A percentile compares a stretch with the other conserved stretches of the same genome.
Evolutionary conservation across 2,113 vertebrate species (phyloP).

Genomic region (Pterocles gutturalis): DNA sequence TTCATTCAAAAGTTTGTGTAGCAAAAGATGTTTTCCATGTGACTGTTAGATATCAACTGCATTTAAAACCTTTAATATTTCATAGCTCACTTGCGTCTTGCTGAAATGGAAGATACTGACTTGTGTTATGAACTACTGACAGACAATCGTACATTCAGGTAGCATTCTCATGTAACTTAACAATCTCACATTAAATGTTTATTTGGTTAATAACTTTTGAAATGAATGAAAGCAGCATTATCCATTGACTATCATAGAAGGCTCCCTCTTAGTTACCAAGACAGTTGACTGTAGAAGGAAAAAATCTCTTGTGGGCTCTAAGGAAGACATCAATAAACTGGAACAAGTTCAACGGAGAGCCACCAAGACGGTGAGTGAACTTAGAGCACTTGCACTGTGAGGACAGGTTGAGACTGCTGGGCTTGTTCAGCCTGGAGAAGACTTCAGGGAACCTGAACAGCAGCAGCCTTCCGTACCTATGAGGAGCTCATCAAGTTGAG

Average conservation of each 20-base stretch:
- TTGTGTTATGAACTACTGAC: not conserved
- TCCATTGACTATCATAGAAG: not conserved
- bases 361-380: not conserved
- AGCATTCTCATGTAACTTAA: not conserved
- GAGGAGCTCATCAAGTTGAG: not conserved
- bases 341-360: not conserved
- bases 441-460: not conserved
- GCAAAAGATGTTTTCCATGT: not conserved
- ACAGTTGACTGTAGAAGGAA: not conserved
- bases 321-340: not conserved
- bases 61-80: not conserved
- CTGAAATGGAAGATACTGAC: not conserved
- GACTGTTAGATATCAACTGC: conserved; percentile 19
- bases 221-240: not conserved
- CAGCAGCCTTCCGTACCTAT: not conserved
- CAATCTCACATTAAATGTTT: not conserved
- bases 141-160: not conserved
- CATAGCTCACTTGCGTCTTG: not conserved
- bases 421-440: not conserved
- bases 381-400: not conserved
- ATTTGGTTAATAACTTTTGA: not conserved
- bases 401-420: not conserved
- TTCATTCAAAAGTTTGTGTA: not conserved
- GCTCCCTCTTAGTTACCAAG: not conserved
- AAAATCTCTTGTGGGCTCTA: not conserved